Percentiles rank a stretch among this genome's conserved stretches.
phyloP scores from a whole-genome alignment of 2,113 vertebrate genomes.

The Xiphophorus couchianus region DNA sequence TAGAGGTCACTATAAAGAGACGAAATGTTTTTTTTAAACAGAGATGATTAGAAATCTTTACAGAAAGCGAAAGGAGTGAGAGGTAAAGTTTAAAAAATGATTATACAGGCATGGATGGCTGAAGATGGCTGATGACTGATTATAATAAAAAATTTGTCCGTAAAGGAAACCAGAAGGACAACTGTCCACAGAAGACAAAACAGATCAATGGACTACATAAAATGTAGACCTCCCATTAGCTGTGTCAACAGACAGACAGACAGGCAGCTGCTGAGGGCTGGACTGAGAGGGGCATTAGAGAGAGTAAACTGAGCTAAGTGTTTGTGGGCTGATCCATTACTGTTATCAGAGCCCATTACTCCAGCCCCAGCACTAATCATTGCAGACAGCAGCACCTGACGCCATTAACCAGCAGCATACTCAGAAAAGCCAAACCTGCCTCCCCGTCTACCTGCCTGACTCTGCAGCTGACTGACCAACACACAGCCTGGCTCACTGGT shows the following conservation, averaged over 20 bases:
- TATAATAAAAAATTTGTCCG: background rate
- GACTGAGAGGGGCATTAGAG: constrained; percentile 75
- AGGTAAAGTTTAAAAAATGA: background rate
- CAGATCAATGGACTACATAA: constrained; percentile 39
- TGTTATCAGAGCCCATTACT: constrained; percentile 82
- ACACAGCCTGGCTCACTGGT: constrained; percentile 19
- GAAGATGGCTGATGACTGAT: background rate
- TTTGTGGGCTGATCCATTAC: constrained; percentile 80
- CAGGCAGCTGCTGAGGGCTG: constrained; percentile 70
- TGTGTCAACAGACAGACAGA: constrained; percentile 60
- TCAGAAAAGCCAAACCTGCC: constrained; percentile 40
- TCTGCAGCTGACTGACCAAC: constrained; percentile 26
- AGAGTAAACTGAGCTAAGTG: constrained; percentile 81
- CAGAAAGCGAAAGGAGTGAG: constrained; percentile 2
- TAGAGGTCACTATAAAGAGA: constrained; percentile 50
- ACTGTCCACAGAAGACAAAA: background rate
- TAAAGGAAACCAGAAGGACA: constrained; percentile 3
- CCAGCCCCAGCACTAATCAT: constrained; percentile 72
- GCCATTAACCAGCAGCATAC: constrained; percentile 73
- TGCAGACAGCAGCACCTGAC: constrained; percentile 80
- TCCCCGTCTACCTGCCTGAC: constrained; percentile 46
- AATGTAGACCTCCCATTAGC: constrained; percentile 25
- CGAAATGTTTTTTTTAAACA: constrained; percentile 24
- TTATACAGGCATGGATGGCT: background rate
- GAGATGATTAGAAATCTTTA: background rate